These are phyloP conservation scores for Nyctereutes procyonoides DNA, from an alignment of 2,113 vertebrate species.

Conservation along the genomic window DNA sequence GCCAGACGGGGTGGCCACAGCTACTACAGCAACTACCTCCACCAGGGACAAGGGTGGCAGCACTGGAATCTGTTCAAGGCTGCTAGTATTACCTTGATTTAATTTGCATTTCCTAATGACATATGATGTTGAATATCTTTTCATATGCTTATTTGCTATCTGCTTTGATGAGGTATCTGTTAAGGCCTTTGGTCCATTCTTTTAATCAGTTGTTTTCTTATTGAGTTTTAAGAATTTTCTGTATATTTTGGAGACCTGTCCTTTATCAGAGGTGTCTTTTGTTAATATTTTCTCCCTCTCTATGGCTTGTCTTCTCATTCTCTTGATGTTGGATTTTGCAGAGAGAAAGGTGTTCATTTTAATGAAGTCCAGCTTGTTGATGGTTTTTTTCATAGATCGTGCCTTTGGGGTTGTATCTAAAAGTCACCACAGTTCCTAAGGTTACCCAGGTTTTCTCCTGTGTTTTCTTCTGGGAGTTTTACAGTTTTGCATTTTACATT, in stretches of 20 bases:
- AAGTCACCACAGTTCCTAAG: neutral
- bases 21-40: neutral
- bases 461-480: neutral
- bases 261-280: conserved; percentile 6
- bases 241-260: neutral
- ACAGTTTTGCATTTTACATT: neutral
- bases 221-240: neutral
- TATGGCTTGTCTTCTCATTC: neutral
- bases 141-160: neutral
- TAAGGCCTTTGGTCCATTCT: neutral
- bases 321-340: neutral
- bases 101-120: neutral
- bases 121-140: neutral
- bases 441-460: neutral
- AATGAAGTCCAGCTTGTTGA: neutral
- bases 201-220: neutral
- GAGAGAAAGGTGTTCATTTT: neutral
- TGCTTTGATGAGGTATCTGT: neutral
- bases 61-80: neutral
- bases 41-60: neutral
- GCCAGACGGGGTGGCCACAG: neutral
- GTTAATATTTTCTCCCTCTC: neutral
- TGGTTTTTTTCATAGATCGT: neutral
- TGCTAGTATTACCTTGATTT: neutral
- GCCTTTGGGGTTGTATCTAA: neutral